These are phyloP conservation scores for Myotis daubentonii DNA, from an alignment of 2,797 vertebrate genomes.

Conservation along the genomic window DNA sequence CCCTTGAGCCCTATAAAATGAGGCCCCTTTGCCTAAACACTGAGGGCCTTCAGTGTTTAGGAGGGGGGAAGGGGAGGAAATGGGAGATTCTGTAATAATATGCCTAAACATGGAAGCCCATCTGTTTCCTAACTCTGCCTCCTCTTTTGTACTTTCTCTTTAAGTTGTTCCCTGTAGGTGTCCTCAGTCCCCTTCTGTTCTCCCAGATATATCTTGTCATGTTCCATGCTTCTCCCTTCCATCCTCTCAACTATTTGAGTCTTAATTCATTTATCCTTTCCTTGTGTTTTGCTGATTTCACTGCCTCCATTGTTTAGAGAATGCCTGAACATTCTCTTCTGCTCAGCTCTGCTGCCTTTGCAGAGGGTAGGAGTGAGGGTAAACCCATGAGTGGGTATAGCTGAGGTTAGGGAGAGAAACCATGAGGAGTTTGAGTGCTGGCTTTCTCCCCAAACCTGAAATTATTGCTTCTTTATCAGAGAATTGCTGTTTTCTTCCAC, in stretches of 20 bases:
- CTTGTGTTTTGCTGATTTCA: not conserved
- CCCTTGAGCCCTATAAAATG: not conserved
- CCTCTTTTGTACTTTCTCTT: not conserved
- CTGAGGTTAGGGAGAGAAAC: not conserved
- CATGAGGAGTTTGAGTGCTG: not conserved
- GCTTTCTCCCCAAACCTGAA: not conserved
- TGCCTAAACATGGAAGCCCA: fast-evolving
- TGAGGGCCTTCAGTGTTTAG: not conserved
- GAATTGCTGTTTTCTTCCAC: not conserved
- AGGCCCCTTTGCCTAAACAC: not conserved
- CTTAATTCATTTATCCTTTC: not conserved
- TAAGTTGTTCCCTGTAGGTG: constrained; percentile 17
- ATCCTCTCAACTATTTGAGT: not conserved
- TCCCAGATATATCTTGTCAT: not conserved
- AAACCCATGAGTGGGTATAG: not conserved
- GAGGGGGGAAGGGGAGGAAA: no score
- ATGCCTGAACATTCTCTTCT: not conserved
- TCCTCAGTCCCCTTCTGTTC: constrained; percentile 21
- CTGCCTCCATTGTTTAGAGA: not conserved
- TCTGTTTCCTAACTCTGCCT: not conserved
- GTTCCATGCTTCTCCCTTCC: not conserved
- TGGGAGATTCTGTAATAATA: no score
- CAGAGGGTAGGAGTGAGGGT: not conserved
- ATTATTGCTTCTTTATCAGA: not conserved
- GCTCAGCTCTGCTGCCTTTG: not conserved